Percentiles rank a stretch among this genome's conserved stretches.
Evolutionary conservation across 2,113 vertebrate species (phyloP).

Genomic region (Solenodon paradoxus): DNA sequence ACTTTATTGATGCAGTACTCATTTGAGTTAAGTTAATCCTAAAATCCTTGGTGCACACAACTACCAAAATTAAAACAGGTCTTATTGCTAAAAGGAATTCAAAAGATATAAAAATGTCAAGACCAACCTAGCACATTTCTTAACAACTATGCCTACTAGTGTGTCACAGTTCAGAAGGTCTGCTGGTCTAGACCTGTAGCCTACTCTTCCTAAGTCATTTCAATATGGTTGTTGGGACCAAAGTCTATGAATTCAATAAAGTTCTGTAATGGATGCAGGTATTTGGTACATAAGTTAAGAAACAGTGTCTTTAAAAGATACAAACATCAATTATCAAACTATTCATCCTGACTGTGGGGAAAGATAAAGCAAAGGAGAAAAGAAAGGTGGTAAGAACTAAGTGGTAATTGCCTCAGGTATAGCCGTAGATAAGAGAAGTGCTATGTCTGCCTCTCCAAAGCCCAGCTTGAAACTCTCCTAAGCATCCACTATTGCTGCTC

Average conservation of each 20-base stretch:
- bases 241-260: background rate
- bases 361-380: background rate
- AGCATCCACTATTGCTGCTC: background rate
- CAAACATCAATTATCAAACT: background rate
- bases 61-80: background rate
- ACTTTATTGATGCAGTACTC: background rate
- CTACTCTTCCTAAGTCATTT: background rate
- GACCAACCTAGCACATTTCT: background rate
- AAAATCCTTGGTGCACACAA: background rate
- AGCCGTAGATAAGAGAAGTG: background rate
- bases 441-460: rapidly evolving
- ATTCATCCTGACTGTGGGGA: background rate
- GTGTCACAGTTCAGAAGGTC: too few relatives aligned
- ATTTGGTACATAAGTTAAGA: background rate
- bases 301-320: background rate
- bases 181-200: background rate
- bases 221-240: background rate
- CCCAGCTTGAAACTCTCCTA: background rate
- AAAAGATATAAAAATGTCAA: background rate
- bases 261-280: background rate
- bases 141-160: too few relatives aligned
- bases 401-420: background rate
- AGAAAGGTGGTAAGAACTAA: background rate
- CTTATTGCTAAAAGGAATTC: background rate
- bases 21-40: background rate